A percentile compares a stretch with the other conserved stretches of the same genome.
phyloP scores from a whole-genome alignment of 2,888 invertebrate species.

The Stenotaenia linearis region DNA sequence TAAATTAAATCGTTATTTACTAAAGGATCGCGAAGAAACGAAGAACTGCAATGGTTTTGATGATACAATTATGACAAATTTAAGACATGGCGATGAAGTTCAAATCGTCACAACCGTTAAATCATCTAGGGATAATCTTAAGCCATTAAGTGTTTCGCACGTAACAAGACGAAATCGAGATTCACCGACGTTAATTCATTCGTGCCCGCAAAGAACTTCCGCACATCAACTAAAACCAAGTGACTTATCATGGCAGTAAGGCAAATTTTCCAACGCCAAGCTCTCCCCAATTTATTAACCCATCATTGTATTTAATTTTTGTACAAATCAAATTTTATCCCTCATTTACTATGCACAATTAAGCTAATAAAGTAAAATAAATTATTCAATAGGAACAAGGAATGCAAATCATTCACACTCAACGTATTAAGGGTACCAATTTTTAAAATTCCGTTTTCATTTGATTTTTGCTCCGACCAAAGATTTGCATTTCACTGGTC shows the following conservation, averaged over 20 bases:
- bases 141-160: background rate
- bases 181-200: background rate
- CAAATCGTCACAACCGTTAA: background rate
- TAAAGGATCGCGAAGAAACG: background rate
- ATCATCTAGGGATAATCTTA: background rate
- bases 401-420: background rate
- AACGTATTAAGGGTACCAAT: background rate
- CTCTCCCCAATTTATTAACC: background rate
- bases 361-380: background rate
- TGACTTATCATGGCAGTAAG: background rate
- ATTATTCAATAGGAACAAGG: background rate
- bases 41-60: background rate
- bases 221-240: background rate
- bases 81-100: background rate
- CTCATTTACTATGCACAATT: background rate
- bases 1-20: background rate
- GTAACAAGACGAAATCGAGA: background rate
- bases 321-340: background rate
- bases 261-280: background rate
- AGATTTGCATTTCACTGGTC: conserved; percentile 64
- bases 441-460: conserved; percentile 46
- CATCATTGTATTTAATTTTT: background rate
- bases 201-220: background rate
- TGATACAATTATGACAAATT: background rate
- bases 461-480: conserved; percentile 78